A percentile compares a stretch with the other conserved stretches of the same genome.
These are phyloP conservation scores for Alcedo quadribrachys DNA, from an alignment of 2,797 vertebrate genomes.

Conservation along the genomic window DNA sequence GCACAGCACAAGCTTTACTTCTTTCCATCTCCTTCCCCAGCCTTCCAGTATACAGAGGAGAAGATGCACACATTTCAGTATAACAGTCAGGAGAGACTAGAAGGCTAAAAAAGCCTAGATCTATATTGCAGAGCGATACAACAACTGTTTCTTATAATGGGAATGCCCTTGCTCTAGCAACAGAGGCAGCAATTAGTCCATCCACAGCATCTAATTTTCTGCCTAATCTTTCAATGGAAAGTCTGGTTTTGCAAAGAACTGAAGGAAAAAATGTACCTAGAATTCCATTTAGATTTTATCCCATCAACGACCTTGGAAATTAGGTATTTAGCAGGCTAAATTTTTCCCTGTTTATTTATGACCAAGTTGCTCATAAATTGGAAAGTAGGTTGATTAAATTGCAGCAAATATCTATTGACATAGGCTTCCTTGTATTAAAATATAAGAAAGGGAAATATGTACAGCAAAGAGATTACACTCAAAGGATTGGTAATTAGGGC, in stretches of 20 bases:
- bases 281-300: not conserved
- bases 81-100: not conserved
- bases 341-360: not conserved
- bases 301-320: not conserved
- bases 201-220: not conserved
- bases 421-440: not conserved
- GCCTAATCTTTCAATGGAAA: not conserved
- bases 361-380: not conserved
- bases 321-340: not conserved
- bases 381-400: not conserved
- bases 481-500: not conserved
- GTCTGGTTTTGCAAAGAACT: not conserved
- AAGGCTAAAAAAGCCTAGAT: not conserved
- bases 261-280: not conserved
- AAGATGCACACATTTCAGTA: not conserved
- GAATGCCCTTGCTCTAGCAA: not conserved
- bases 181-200: accelerated
- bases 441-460: not conserved
- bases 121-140: not conserved
- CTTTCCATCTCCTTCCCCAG: not conserved
- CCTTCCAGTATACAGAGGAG: not conserved
- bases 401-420: not conserved
- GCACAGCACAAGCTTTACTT: not conserved
- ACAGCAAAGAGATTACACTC: not conserved
- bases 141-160: not conserved